Conservation (phyloP, 2,797 vertebrate species). For the Denticeps clupeoides region DNA sequence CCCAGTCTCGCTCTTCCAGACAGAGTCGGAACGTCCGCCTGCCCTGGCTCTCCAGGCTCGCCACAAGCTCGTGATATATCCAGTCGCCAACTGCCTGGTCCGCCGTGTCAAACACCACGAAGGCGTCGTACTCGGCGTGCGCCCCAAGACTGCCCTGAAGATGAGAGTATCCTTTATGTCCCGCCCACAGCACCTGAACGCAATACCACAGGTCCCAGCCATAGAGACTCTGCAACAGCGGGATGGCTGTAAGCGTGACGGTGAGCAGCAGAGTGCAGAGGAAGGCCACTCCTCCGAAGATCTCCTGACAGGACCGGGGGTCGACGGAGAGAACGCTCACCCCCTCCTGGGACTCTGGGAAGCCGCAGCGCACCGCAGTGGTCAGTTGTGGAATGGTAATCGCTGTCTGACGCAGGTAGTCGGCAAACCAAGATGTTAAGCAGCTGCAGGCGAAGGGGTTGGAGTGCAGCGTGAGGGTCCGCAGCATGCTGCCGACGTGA, state of each 20-base stretch:
- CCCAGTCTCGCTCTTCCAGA: conserved; percentile 79
- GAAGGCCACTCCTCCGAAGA: conserved; percentile 57
- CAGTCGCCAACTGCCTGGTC: conserved; percentile 68
- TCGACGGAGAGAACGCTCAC: conserved; percentile 56
- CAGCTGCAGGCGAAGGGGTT: conserved; percentile 74
- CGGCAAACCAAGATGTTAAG: conserved; percentile 56
- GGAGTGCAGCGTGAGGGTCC: conserved; percentile 52
- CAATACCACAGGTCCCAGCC: conserved; percentile 81
- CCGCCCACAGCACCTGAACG: conserved; percentile 63
- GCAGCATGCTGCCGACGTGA: conserved; percentile 35
- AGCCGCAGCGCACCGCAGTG: conserved; percentile 55
- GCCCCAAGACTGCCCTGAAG: conserved; percentile 32
- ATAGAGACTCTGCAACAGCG: conserved; percentile 66
- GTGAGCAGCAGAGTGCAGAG: conserved; percentile 47
- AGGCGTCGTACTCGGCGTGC: conserved; percentile 59
- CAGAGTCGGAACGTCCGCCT: conserved; percentile 62
- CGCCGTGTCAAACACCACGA: conserved; percentile 69
- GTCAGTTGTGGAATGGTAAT: conserved; percentile 54
- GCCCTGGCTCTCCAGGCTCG: conserved; percentile 56
- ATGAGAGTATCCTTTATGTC: conserved; percentile 54
- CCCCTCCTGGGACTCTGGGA: conserved; percentile 56
- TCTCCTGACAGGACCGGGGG: conserved; percentile 70
- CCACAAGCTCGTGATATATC: conserved; percentile 72
- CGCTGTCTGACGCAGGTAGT: conserved; percentile 55
- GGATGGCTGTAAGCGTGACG: conserved; percentile 43